Evolutionary conservation across 2,797 vertebrate genomes (phyloP), one percentile per base, ranked within the genome.

Genomic region (Rhynchonycteris naso): DNA sequence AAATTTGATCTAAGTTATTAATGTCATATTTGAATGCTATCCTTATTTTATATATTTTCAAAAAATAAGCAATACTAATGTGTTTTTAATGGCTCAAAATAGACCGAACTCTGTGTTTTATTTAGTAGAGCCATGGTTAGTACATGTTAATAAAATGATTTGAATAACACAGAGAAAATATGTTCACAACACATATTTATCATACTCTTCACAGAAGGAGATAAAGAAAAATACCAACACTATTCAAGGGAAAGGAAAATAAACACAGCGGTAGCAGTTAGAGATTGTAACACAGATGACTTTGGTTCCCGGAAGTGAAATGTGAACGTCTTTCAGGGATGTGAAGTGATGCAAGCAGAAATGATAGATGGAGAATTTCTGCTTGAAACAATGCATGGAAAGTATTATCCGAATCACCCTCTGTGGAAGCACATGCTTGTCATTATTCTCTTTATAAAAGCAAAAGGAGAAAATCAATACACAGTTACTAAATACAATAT

Each of bases 281-380:
- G 7, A 66, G 10, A 52, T 35, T 35, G 50, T 19, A 71, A 50
- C n/a, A 47, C 33, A 30, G 4, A 15, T 9, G 4, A 58, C 11
- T 78, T n/a, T 38, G 33, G 26, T 14, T 92, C 22, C 28, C 7
- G 26, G 3, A 2, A 19, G 52, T 35, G 56, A 56, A 94, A 47
- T 9, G 1, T 24, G 59, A 80, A 26, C 5, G 0, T 38, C 69
- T 83, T 84, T 88, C 43, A 85, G 38, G 75, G 9, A 87, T 12
- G 14, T 30, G 21, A 82, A 78, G 19, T 50, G 54, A 85, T 33
- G 26, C 7, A 72, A 81, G 72, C 89, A 92, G 63, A 94, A 93
- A 93, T 93, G 88, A 93, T 71, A 78, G 69, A 68, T 84, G n/a
- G 56, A 88, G 50, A 68, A 71, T 89, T 80, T 93, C 66, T 84